Conservation (phyloP, 2,113 vertebrate genomes). For the Microcebus griseorufus region DNA sequence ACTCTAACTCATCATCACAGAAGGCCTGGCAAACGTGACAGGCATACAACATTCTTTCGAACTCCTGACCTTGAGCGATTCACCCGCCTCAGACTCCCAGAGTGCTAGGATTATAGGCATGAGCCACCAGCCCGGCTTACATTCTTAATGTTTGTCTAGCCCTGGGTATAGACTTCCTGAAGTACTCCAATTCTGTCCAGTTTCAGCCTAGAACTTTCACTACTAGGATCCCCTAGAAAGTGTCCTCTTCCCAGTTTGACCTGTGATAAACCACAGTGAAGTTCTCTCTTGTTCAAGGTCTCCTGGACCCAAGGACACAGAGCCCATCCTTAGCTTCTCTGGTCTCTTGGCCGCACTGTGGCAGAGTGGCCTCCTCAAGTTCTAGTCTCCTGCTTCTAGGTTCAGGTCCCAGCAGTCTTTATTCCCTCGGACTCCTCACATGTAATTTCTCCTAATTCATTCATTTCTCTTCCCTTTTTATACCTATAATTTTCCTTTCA, state of each 20-base stretch:
- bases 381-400: neutral
- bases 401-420: neutral
- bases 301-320: neutral
- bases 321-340: neutral
- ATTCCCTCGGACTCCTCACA: neutral
- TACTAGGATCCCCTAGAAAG: neutral
- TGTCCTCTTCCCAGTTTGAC: constrained; percentile 10
- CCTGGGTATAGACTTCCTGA: neutral
- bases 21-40: neutral
- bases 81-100: too few species aligned
- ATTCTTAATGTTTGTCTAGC: neutral
- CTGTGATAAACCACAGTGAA: neutral
- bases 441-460: constrained; percentile 5
- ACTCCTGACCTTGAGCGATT: too few species aligned
- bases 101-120: too few species aligned
- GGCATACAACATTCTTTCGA: neutral
- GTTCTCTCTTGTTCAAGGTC: neutral
- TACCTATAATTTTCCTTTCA: neutral
- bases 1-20: neutral
- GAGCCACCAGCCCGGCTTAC: neutral
- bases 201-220: constrained; percentile 5
- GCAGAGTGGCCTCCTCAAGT: neutral
- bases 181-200: neutral
- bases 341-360: neutral
- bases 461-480: constrained; percentile 18